phyloP scores from a whole-genome alignment of 2,113 vertebrate genomes.

The Aleadryas rufinucha region DNA sequence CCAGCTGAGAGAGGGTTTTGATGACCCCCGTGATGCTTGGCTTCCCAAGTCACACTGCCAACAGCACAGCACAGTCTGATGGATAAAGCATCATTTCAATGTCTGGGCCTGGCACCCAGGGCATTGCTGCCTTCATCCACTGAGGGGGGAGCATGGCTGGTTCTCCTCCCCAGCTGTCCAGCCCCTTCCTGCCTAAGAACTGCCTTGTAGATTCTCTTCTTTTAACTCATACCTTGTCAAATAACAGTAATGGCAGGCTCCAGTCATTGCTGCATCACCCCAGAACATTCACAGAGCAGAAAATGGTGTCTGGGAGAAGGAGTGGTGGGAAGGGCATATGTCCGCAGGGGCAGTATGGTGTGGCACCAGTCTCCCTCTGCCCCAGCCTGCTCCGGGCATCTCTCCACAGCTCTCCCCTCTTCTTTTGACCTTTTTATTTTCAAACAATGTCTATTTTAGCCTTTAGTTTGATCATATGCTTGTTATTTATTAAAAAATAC shows the following conservation, averaged over 20 bases:
- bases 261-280: not conserved
- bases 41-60: not conserved
- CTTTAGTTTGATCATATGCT: not conserved
- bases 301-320: too few species aligned
- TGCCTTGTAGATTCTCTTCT: not conserved
- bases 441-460: not conserved
- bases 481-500: not conserved
- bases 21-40: rapidly evolving
- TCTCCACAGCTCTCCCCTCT: not conserved
- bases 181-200: not conserved
- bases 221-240: not conserved
- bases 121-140: not conserved
- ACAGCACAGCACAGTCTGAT: not conserved
- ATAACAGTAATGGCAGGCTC: not conserved
- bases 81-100: not conserved
- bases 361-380: too few species aligned
- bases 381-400: rapidly evolving
- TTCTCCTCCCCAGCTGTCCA: not conserved
- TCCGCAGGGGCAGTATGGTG: rapidly evolving
- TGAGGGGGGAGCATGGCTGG: rapidly evolving
- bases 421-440: not conserved
- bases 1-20: not conserved
- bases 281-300: rapidly evolving
- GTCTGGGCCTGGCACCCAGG: not conserved
- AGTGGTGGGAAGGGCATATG: not conserved